Base-by-base conservation (phyloP, 2,888 invertebrate species). In the Agonopterix subpropinquella region DNA sequence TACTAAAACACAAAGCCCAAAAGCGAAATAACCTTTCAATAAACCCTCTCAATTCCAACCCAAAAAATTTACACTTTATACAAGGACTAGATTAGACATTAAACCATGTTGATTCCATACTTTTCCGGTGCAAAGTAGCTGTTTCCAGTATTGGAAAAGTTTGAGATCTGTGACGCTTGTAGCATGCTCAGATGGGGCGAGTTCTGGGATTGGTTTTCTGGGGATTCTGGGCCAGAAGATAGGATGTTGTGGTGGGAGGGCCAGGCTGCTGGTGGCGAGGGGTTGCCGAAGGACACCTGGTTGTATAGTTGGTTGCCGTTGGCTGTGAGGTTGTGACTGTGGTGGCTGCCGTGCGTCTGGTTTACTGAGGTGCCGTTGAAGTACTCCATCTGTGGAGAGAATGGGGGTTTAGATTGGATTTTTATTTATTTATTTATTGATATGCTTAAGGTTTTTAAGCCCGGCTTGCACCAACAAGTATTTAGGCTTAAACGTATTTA, bases 61-160 rank as follows among this genome's bases (percentile, higher is more conserved):
- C 28, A 28, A 28, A 28, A 28, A 28, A 28, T 28, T 5, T 28
- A 28, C 28, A 28, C 28, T 28, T 5, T 28, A 28, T 28, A 41
- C 44, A 50, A 45, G 43, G 52, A 53, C 53, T 54, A 57, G 53
- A 28, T 28, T 28, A 52, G 15, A 55, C 70, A 82, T 82, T 89
- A 89, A 65, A 89, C 89, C 89, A 89, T 89, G 72, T 89, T 89
- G 45, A 89, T 89, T 49, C 89, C 89, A 59, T 89, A 89, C 52
- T 89, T 89, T 55, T 89, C 89, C 3, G 89, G 87, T 8, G 89
- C 87, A 55, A 89, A 89, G 57, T 89, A 89, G 61, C 86, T 83
- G 61, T 88, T 85, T 5, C 85, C 79, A 1, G 90, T 57, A 73
- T 90, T 73, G 54, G 90, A 69, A 80, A 91, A 77, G 85, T 91